These are phyloP conservation scores for Megaustenia siamemsis DNA, from an alignment of 2,888 invertebrate species.

Conservation along the genomic window DNA sequence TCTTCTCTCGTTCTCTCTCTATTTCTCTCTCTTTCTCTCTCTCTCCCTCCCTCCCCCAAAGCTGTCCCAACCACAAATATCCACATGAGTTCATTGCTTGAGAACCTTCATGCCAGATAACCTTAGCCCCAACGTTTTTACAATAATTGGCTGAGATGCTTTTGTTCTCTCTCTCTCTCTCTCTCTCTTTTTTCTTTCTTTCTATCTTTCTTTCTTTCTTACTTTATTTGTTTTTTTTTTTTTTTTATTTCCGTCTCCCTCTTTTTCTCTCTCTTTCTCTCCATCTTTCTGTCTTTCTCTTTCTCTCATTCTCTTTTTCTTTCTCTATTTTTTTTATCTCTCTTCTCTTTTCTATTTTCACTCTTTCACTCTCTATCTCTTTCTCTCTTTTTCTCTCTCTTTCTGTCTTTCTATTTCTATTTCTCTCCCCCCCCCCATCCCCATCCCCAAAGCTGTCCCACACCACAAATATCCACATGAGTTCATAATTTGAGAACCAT, in stretches of 20 bases:
- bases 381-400: neutral
- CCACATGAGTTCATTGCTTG: too few relatives aligned
- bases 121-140: too few relatives aligned
- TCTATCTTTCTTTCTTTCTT: neutral
- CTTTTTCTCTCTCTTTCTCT: neutral
- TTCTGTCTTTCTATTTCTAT: constrained; percentile 17
- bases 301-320: neutral
- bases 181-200: neutral
- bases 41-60: constrained; percentile 4
- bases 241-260: neutral
- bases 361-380: neutral
- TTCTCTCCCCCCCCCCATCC: neutral
- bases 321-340: neutral
- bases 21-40: neutral
- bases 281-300: neutral
- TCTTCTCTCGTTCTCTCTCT: neutral
- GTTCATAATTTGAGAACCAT: too few relatives aligned
- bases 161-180: too few relatives aligned
- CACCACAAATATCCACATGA: too few relatives aligned
- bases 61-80: too few relatives aligned
- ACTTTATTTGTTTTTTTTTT: neutral
- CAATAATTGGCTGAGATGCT: too few relatives aligned
- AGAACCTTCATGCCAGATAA: too few relatives aligned
- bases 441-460: too few relatives aligned
- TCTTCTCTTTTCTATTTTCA: neutral